phyloP scores from a whole-genome alignment of 2,113 vertebrate species.

The Saguinus imperator region DNA sequence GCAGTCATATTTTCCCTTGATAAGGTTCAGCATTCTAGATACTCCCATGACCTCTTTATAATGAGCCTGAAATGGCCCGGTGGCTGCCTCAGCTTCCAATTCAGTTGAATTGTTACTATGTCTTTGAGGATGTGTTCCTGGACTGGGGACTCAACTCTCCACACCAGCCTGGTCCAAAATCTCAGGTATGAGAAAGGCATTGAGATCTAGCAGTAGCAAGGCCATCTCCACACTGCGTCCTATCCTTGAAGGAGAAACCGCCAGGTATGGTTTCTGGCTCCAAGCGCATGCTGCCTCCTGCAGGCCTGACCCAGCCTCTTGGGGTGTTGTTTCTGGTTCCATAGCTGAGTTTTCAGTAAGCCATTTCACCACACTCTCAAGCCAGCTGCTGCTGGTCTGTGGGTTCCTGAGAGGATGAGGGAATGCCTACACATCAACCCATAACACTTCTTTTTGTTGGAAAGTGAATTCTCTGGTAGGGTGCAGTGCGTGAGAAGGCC shows the following conservation, averaged over 20 bases:
- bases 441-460: background rate
- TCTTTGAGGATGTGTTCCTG: background rate
- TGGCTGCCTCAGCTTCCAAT: background rate
- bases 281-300: background rate
- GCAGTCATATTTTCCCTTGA: background rate
- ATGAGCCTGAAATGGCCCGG: background rate
- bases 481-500: no score
- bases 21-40: background rate
- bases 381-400: background rate
- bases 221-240: background rate
- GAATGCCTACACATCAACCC: background rate
- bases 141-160: background rate
- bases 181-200: background rate
- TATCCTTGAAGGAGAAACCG: background rate
- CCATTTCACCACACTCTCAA: background rate
- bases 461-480: background rate
- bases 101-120: background rate
- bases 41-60: background rate
- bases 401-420: background rate
- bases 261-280: background rate
- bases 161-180: background rate
- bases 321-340: background rate
- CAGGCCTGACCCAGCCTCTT: background rate
- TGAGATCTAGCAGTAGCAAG: rapidly evolving
- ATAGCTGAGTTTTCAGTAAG: background rate